Evolutionary conservation across 2,113 vertebrate species (phyloP), one percentile per base, ranked within the genome.

Genomic region (Rhinoderma darwinii): DNA sequence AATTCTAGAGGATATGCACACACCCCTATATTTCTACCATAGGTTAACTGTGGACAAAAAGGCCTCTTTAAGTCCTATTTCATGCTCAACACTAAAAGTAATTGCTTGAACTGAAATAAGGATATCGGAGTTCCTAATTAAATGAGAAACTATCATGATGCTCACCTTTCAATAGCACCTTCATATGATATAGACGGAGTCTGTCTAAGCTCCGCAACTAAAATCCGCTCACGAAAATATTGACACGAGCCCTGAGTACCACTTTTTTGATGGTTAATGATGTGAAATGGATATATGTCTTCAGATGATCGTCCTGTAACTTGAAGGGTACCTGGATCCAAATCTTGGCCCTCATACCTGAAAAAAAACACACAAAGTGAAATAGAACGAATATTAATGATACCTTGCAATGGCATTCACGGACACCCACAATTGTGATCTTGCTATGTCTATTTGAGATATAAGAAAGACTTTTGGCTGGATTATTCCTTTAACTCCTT

Each of bases 191-290:
- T 89, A 14, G 93, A 89, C 75, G 93, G 89, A 11, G 89, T 95
- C 88, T 96, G 94, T 84, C 99, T 88, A 8, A 93, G 89, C 63
- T 88, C 91, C 5, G 96, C 96, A 72, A 98, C 43, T 25, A 97
- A 93, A 35, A 89, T 90, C 88, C 98, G 95, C 90, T 97, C 92
- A 18, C 92, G 94, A 84, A 96, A 98, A 90, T 94, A 90, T 1
- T 88, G 91, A 89, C 98, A 99, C 0, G 98, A 99, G 51, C 98
- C 98, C 88, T 98, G 97, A 47, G 97, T 92, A 27, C 97, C 97
- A 27, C 93, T 88, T 41, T 96, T 95, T 86, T 98, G 93, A 9
- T 99, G 96, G 5, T 93, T 78, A 89, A 98, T 83, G 84, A 96
- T 94, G 4, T 95, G 89, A 35, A 97, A 84, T 0, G 97, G 97